These are phyloP conservation scores for Drosophila bocki DNA, from an alignment of 1,140 invertebrate species.

Conservation along the genomic window DNA sequence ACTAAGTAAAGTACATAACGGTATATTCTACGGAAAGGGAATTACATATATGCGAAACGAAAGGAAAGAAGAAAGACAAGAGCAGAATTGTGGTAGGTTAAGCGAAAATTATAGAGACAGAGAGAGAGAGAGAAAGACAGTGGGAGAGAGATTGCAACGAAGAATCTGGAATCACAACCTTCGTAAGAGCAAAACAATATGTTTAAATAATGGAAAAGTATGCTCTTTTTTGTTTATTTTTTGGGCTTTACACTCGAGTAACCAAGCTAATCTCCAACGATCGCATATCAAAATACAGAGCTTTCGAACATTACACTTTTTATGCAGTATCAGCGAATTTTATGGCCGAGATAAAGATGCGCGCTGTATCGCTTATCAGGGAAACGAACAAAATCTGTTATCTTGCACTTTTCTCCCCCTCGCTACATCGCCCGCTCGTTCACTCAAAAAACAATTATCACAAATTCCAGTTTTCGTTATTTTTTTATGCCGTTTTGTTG, in stretches of 20 bases:
- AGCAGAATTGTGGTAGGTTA: conserved; percentile 36
- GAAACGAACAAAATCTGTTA: conserved; percentile 41
- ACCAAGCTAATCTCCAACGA: conserved; percentile 7
- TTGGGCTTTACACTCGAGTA: conserved; percentile 2
- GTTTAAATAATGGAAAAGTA: conserved; percentile 16
- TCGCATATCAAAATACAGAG: not conserved
- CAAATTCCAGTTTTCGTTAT: conserved; percentile 47
- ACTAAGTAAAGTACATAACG: conserved; percentile 51
- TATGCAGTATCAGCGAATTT: conserved; percentile 26
- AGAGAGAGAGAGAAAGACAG: conserved; percentile 6
- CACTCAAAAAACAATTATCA: conserved; percentile 42
- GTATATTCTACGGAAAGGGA: conserved; percentile 53
- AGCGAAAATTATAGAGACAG: conserved; percentile 10
- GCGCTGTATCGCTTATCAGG: conserved; percentile 43
- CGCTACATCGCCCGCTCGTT: conserved; percentile 1
- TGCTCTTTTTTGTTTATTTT: conserved; percentile 2
- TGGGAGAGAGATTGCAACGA: conserved; percentile 13
- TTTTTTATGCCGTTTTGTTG: conserved; percentile 40
- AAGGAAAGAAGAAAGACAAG: conserved; percentile 10
- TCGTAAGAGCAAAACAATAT: conserved; percentile 5
- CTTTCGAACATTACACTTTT: conserved; percentile 25
- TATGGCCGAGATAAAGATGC: conserved; percentile 42
- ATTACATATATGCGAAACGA: conserved; percentile 23
- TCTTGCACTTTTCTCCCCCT: conserved; percentile 31
- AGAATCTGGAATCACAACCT: conserved; percentile 32